These are phyloP conservation scores for Triplophysa dalaica DNA, from an alignment of 2,113 vertebrate species.

Conservation along the genomic window DNA sequence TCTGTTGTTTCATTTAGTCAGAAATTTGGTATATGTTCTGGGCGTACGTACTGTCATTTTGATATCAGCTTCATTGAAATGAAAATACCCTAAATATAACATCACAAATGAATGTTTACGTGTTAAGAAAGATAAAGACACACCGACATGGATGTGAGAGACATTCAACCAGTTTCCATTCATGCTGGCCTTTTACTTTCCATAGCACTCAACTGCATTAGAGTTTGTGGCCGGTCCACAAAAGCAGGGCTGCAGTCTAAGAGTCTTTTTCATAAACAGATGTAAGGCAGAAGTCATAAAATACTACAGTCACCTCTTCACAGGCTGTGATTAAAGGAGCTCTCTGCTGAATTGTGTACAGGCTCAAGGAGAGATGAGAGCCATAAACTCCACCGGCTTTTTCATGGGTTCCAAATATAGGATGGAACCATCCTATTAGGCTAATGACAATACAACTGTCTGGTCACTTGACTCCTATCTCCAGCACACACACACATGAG, in stretches of 20 bases:
- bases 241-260: conserved; percentile 9
- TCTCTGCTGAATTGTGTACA: conserved; percentile 35
- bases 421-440: conserved; percentile 18
- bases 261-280: conserved; percentile 47
- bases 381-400: conserved; percentile 38
- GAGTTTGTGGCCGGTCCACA: conserved; percentile 11
- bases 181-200: conserved; percentile 12
- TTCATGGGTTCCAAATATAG: conserved; percentile 56
- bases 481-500: not conserved
- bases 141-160: not conserved
- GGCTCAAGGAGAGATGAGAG: conserved; percentile 23
- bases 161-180: not conserved
- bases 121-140: not conserved
- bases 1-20: conserved; percentile 50
- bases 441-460: conserved; percentile 42
- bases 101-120: not conserved
- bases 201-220: not conserved
- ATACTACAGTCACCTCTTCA: conserved; percentile 38
- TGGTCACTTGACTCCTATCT: conserved; percentile 14
- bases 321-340: conserved; percentile 45
- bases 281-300: conserved; percentile 42
- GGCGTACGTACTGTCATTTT: not conserved
- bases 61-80: not conserved
- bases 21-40: not conserved
- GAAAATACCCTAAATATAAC: not conserved